A percentile compares a stretch with the other conserved stretches of the same genome.
Conservation (phyloP, 92 coral and sea anemone genomes). For the Metridium senile region DNA sequence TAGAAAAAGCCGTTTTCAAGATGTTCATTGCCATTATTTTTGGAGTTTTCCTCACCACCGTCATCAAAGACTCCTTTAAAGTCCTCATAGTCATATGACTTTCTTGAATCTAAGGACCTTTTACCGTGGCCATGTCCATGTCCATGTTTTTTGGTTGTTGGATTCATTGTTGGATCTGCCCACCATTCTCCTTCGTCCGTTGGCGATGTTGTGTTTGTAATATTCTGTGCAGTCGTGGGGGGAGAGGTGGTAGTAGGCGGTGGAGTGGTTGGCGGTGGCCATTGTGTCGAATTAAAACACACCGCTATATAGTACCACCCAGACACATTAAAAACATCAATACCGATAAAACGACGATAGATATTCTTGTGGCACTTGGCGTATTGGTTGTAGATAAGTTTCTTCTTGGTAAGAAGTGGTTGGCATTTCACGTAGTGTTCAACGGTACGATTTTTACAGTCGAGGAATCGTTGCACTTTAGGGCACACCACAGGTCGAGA, state of each 20-base stretch:
- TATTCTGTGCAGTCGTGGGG: neutral
- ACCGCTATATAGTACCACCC: slow-evolving; percentile 33
- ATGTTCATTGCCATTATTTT: neutral
- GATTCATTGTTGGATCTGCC: no score
- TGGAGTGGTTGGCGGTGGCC: slow-evolving; percentile 18
- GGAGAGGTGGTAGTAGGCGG: neutral
- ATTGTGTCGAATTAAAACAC: slow-evolving; percentile 10
- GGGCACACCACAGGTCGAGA: slow-evolving; percentile 12
- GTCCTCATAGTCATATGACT: neutral
- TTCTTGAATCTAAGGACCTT: neutral
- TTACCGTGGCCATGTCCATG: neutral
- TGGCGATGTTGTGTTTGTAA: neutral
- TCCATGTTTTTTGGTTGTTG: no score
- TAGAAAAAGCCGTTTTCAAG: neutral
- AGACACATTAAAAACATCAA: slow-evolving; percentile 9
- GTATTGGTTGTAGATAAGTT: slow-evolving; percentile 57
- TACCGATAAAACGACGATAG: slow-evolving; percentile 42
- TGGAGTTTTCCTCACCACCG: neutral
- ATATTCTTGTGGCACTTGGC: slow-evolving; percentile 60
- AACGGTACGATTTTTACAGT: slow-evolving; percentile 23
- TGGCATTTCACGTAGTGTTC: slow-evolving; percentile 29
- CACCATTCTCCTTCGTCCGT: no score
- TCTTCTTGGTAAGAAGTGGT: slow-evolving; percentile 11
- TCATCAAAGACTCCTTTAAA: neutral
- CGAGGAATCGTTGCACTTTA: slow-evolving; percentile 16